A percentile compares a stretch with the other conserved stretches of the same genome.
These are phyloP conservation scores for Guaruba guarouba DNA, from an alignment of 2,113 vertebrate species.

Conservation along the genomic window DNA sequence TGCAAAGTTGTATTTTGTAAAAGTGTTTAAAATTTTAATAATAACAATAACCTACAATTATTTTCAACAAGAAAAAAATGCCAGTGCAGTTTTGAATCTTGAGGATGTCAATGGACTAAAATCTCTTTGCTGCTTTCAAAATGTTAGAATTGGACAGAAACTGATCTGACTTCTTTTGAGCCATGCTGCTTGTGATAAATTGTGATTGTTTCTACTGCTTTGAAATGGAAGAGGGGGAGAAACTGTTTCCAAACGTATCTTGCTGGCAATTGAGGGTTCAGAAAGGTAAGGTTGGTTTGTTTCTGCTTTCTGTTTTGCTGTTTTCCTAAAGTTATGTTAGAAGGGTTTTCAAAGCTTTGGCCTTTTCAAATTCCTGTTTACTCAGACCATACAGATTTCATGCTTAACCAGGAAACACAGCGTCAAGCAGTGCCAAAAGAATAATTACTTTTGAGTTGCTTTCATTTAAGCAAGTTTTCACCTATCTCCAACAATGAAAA, in stretches of 20 bases:
- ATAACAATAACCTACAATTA: neutral
- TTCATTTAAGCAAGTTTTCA: conserved; percentile 13
- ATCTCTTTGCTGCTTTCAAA: neutral
- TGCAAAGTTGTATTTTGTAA: neutral
- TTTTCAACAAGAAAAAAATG: neutral
- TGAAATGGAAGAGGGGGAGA: neutral
- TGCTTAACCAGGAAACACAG: neutral
- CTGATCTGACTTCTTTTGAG: neutral
- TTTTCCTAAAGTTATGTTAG: neutral
- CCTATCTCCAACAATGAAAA: neutral
- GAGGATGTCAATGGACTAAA: neutral
- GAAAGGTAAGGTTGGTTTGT: neutral
- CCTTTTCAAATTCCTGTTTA: neutral
- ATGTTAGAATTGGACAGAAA: neutral
- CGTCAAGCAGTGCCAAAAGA: neutral
- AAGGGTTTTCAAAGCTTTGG: neutral
- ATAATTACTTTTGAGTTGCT: neutral
- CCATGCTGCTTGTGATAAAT: neutral
- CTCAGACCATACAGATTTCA: neutral
- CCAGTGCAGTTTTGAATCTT: neutral
- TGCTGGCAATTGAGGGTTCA: neutral
- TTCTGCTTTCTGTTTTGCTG: neutral
- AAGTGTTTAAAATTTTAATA: neutral
- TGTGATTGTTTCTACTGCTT: neutral
- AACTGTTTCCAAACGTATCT: neutral